These are phyloP conservation scores for Chouioia cunea DNA, from an alignment of 2,888 invertebrate species.

Conservation along the genomic window DNA sequence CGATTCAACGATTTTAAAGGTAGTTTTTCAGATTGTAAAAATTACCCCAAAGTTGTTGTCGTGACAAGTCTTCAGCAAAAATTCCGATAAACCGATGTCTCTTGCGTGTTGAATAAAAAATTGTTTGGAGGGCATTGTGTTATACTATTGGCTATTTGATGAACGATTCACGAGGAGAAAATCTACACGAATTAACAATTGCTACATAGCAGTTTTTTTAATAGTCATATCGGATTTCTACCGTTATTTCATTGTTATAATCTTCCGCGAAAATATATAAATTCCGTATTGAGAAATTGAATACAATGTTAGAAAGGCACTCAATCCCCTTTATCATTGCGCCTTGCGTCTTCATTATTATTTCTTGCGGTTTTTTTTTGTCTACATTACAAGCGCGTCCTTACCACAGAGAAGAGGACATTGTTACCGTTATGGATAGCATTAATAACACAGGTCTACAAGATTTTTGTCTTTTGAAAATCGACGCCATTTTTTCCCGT, in stretches of 20 bases:
- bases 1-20: slow-evolving; percentile 1
- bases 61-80: slow-evolving; percentile 27
- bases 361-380: slow-evolving; percentile 38
- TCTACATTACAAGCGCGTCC: slow-evolving; percentile 53
- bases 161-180: slow-evolving; percentile 46
- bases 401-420: slow-evolving; percentile 52
- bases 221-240: slow-evolving; percentile 25
- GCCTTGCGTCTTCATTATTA: slow-evolving; percentile 44
- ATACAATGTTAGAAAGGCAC: slow-evolving; percentile 49
- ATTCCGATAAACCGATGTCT: slow-evolving; percentile 2
- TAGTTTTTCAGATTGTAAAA: slow-evolving; percentile 13
- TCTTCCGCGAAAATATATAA: slow-evolving; percentile 46
- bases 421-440: slow-evolving; percentile 56
- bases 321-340: slow-evolving; percentile 48
- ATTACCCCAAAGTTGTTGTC: slow-evolving; percentile 16
- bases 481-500: slow-evolving; percentile 28
- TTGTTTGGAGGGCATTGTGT: slow-evolving; percentile 23
- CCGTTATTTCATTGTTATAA: slow-evolving; percentile 26
- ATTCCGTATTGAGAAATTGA: slow-evolving; percentile 47
- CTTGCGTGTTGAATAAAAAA: slow-evolving; percentile 35
- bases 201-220: slow-evolving; percentile 41
- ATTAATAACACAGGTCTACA: slow-evolving; percentile 33
- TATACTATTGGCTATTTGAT: slow-evolving; percentile 19
- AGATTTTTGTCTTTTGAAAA: no score
- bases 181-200: slow-evolving; percentile 47